phyloP scores from a whole-genome alignment of 2,113 vertebrate genomes.

The Chlorodrepanis virens region DNA sequence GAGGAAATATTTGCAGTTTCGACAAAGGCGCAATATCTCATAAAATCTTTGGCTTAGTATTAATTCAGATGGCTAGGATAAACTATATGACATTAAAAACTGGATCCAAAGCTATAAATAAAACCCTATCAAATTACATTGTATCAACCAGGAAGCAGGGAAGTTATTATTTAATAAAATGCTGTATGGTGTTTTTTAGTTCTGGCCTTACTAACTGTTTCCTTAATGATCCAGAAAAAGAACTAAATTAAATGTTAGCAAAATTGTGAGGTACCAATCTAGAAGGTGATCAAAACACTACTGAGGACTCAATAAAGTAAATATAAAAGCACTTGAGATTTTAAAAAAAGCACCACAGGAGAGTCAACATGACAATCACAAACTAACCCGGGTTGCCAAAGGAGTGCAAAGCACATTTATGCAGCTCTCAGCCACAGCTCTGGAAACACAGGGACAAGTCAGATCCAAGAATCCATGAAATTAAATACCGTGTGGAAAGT shows the following conservation, averaged over 20 bases:
- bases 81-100: neutral
- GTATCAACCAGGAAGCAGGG: neutral
- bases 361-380: neutral
- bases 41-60: neutral
- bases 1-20: neutral
- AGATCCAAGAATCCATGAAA: neutral
- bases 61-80: neutral
- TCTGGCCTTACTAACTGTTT: neutral
- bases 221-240: neutral
- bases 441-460: neutral
- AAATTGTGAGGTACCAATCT: neutral
- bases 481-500: neutral
- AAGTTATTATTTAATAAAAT: neutral
- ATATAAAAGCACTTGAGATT: neutral
- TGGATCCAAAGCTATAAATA: neutral
- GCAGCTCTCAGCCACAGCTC: neutral
- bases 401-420: neutral
- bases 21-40: neutral
- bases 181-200: neutral
- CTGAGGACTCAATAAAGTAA: neutral
- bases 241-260: neutral
- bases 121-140: neutral
- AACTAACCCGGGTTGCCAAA: neutral
- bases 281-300: neutral
- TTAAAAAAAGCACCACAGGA: neutral